Evolutionary conservation across 2,888 invertebrate species (phyloP), one percentile per base, ranked within the genome.

Genomic region (Yponomeuta evonymella): DNA sequence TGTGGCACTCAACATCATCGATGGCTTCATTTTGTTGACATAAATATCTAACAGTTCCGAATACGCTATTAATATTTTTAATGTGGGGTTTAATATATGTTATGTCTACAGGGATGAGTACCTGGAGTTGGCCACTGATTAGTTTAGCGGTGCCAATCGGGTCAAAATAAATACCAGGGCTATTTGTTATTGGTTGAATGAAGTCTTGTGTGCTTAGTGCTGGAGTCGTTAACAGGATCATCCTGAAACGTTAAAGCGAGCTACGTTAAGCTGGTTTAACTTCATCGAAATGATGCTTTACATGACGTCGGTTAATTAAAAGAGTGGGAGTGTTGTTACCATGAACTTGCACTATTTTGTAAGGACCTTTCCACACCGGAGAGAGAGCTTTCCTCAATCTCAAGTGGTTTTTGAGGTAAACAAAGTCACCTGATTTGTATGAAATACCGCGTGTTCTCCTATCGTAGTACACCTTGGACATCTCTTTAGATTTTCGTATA

Each of bases 301-400:
- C 74, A 62, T 76, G 75, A 5, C 75, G 72, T 30, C 75, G 69
- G 64, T 75, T 77, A 11, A 77, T 77, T 9, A 77, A 66, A 10
- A 78, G 30, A 0, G 76, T 68, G 1, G 76, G n/a, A 0, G 75
- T 75, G 43, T 78, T 72, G 1, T 75, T 77, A 12, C 75, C 74
- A 68, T 76, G 71, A 8, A 79, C 64, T 71, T 77, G 76, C 0
- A 78, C 70, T 0, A 78, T 70, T 70, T 76, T 77, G 64, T 75
- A 78, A 4, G 77, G 76, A 0, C 77, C 78, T 74, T 77, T 78
- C 77, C 77, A 77, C 3, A 75, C 29, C 1, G 76, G 76, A 1
- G 33, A 33, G 5, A 33, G 33, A 5, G 33, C 33, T 5, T 33
- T 33, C 33, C 33, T 33, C 5, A 33, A 33, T 33, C 33, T 33